Evolutionary conservation across 1,140 invertebrate genomes (phyloP).

Genomic region (Phthorimaea operculella): DNA sequence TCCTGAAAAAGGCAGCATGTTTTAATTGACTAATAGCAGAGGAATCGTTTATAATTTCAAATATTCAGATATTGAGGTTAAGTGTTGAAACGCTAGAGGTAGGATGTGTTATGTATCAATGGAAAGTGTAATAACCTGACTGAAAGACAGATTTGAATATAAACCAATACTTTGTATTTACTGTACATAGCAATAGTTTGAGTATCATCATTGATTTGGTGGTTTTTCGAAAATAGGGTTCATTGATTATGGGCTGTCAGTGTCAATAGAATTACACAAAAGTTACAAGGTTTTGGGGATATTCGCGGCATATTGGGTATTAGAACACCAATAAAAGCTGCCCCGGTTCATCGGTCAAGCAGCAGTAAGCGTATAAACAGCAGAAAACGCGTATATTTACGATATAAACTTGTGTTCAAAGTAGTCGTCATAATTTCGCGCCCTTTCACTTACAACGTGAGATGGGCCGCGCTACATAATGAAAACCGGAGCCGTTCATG

Average conservation of each 20-base stretch:
- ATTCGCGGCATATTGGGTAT: background rate
- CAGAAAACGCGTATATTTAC: constrained; percentile 1
- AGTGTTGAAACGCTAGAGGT: constrained; percentile 45
- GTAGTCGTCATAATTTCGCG: constrained; percentile 56
- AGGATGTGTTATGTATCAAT: constrained; percentile 18
- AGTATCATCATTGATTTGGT: constrained; percentile 11
- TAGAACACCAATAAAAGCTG: background rate
- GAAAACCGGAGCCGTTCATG: background rate
- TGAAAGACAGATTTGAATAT: background rate
- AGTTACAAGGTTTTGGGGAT: background rate
- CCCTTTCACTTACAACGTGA: constrained; percentile 48
- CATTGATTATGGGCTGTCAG: constrained; percentile 32
- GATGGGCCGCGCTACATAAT: background rate
- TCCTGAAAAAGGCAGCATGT: background rate
- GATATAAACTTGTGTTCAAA: constrained; percentile 10
- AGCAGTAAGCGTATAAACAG: background rate
- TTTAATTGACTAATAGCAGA: constrained; percentile 3
- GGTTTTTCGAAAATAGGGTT: constrained; percentile 18
- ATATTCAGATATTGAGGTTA: constrained; percentile 58
- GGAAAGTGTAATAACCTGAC: constrained; percentile 5
- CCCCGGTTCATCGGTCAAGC: background rate
- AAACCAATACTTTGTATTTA: background rate
- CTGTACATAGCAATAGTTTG: background rate
- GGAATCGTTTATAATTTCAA: constrained; percentile 27
- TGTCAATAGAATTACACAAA: constrained; percentile 17